phyloP scores from a whole-genome alignment of 2,888 invertebrate genomes.

The Dorcus parallelipipedus region DNA sequence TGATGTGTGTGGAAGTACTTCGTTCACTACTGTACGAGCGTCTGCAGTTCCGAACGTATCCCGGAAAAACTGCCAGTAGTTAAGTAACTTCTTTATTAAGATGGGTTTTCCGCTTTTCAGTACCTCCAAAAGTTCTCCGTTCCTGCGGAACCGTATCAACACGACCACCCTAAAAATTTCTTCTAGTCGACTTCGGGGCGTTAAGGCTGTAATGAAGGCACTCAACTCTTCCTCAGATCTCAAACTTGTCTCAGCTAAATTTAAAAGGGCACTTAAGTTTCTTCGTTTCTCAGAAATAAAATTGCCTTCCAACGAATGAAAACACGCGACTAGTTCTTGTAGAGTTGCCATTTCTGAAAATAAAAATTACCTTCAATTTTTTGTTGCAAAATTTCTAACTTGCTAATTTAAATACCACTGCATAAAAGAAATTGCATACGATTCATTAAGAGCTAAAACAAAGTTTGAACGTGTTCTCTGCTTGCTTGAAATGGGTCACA shows the following conservation, averaged over 20 bases:
- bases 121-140: slow-evolving; percentile 12
- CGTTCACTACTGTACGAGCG: slow-evolving; percentile 8
- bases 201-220: slow-evolving; percentile 7
- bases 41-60: slow-evolving; percentile 8
- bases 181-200: slow-evolving; percentile 12
- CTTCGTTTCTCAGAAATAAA: slow-evolving; percentile 12
- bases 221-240: slow-evolving; percentile 3
- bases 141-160: slow-evolving; percentile 12
- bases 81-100: slow-evolving; percentile 17
- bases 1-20: slow-evolving; percentile 18
- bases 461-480: no score
- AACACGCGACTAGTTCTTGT: slow-evolving; percentile 6
- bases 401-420: no score
- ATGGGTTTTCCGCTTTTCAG: slow-evolving; percentile 15
- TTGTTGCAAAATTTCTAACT: no score
- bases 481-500: no score
- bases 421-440: no score
- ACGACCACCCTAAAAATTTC: slow-evolving; percentile 18
- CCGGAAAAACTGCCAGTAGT: slow-evolving; percentile 4
- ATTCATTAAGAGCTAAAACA: no score
- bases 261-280: slow-evolving; percentile 10
- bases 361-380: no score
- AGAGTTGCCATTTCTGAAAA: neutral
- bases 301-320: slow-evolving; percentile 5
- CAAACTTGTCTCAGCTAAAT: neutral